phyloP scores from a whole-genome alignment of 2,113 vertebrate genomes.

The Pseudopodoces humilis region DNA sequence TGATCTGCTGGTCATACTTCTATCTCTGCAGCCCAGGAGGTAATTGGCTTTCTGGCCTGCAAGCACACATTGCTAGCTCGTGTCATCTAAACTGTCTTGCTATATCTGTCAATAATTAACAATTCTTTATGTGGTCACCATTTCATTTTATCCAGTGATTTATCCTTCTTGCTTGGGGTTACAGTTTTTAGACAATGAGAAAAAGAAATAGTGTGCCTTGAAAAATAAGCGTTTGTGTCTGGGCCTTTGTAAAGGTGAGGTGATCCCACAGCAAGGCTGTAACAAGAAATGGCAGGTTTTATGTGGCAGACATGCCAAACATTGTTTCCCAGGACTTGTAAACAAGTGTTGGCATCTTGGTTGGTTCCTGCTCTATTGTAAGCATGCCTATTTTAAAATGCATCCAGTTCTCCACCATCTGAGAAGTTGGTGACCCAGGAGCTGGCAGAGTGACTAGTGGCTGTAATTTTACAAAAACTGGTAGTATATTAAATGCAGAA shows the following conservation, averaged over 20 bases:
- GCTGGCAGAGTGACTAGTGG: background rate
- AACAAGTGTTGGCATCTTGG: background rate
- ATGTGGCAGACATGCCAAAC: background rate
- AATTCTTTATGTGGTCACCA: background rate
- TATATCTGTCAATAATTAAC: background rate
- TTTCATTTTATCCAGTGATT: background rate
- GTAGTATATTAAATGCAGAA: background rate
- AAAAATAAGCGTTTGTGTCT: background rate
- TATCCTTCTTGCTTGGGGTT: background rate
- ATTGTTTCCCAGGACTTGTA: slow-evolving; percentile 24
- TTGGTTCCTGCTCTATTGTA: slow-evolving; percentile 17
- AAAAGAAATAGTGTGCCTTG: background rate
- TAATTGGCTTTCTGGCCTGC: background rate
- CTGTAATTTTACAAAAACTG: background rate
- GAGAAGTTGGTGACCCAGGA: background rate
- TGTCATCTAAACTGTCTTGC: background rate
- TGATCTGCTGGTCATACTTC: background rate
- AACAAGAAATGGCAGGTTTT: slow-evolving; percentile 11
- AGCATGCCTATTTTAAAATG: background rate
- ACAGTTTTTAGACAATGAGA: background rate
- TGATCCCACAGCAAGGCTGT: background rate
- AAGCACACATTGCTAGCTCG: background rate
- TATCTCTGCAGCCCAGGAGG: background rate
- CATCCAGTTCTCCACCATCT: background rate
- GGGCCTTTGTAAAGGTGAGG: background rate